Base-by-base conservation (phyloP, 2,797 vertebrate genomes). In the Columba guinea region DNA sequence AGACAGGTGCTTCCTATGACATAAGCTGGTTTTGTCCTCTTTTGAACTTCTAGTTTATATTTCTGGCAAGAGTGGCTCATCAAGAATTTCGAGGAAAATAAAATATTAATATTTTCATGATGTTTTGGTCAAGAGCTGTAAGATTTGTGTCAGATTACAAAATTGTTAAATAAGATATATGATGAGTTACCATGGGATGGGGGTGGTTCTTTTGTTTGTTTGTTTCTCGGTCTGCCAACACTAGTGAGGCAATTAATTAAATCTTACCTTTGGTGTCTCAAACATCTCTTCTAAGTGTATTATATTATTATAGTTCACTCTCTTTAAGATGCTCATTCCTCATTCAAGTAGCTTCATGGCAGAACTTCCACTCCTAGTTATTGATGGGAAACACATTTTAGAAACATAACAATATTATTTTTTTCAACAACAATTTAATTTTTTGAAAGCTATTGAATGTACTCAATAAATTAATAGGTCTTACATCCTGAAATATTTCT, bases 211-310 rank as follows among this genome's bases (percentile, higher is more conserved):
- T 32, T 28, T 37, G 24, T 44, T 37, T 34, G 5, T 49, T 58
- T 41, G 21, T 24, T 63, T 79, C n/a, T 91, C 70, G 58, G 52
- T 75, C 65, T 70, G 74, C 74, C 12, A 34, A 83, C 62, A 71
- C 80, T 51, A 27, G 51, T 30, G 37, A 28, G 78, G 70, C 56
- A 59, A 34, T 73, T 71, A 51, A 70, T 21, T 16, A 64, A 84
- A 60, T n/a, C 95, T 98, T 96, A 99, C 98, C 98, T 98, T 98
- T 58, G 98, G 97, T 0, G 98, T 98, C 96, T 98, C 98, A 82
- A 98, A 98, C 70, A 99, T 98, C 96, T 99, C 98, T 87, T 99
- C 97, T 59, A 99, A 97, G 88, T 98, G 98, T 96, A 99, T 99
- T 91, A 99, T 98, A 92, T 99, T 97, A 20, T 97, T 87, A 48